These are phyloP conservation scores for Leptoclinus maculatus DNA, from an alignment of 2,797 vertebrate genomes.

Conservation along the genomic window DNA sequence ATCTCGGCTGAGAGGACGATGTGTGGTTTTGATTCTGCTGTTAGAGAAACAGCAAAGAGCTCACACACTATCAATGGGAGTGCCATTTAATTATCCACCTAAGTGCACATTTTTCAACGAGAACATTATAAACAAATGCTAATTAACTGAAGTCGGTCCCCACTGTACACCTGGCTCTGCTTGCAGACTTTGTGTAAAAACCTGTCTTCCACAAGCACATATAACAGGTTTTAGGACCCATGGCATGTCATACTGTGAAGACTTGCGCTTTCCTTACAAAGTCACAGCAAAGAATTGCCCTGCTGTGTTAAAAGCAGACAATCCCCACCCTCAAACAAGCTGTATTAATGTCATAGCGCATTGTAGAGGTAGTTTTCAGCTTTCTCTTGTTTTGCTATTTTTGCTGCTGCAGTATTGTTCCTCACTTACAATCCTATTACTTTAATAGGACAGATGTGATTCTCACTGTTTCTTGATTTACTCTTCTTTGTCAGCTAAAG, in stretches of 20 bases:
- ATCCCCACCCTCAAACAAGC: background rate
- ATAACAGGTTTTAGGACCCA: background rate
- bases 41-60: slow-evolving; percentile 6
- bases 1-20: slow-evolving; percentile 17
- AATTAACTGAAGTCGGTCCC: background rate
- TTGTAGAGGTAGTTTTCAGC: background rate
- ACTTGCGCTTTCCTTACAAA: slow-evolving; percentile 43
- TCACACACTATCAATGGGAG: slow-evolving; percentile 16
- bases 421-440: background rate
- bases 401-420: background rate
- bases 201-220: background rate
- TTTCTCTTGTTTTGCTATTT: background rate
- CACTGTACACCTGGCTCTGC: background rate
- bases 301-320: slow-evolving; percentile 34
- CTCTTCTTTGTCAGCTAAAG: background rate
- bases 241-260: slow-evolving; percentile 15
- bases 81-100: slow-evolving; percentile 31
- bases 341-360: slow-evolving; percentile 6
- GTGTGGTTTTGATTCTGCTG: slow-evolving; percentile 7
- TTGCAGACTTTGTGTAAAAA: slow-evolving; percentile 8
- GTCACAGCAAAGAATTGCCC: slow-evolving; percentile 29
- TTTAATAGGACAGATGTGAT: background rate
- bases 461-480: background rate
- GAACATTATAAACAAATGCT: slow-evolving; percentile 17
- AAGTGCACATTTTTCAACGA: background rate